A percentile compares a stretch with the other conserved stretches of the same genome.
phyloP scores from a whole-genome alignment of 2,888 invertebrate species.

The Mythimna ferrago region DNA sequence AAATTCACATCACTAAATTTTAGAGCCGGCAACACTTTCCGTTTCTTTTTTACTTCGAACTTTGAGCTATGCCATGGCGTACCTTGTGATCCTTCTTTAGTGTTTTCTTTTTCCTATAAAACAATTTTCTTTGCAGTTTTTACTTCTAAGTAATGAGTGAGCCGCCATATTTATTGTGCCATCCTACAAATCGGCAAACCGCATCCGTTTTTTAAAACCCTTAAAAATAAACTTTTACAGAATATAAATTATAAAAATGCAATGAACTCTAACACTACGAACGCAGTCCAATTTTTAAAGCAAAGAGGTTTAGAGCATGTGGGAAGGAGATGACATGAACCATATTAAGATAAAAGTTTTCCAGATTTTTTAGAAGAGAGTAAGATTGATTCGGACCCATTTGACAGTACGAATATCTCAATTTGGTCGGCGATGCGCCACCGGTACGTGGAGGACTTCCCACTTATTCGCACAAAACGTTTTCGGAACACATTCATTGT shows the following conservation, averaged over 20 bases:
- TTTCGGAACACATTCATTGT: too few species aligned
- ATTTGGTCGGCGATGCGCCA: too few species aligned
- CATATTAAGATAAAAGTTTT: not conserved
- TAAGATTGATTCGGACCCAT: too few species aligned
- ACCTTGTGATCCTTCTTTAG: too few species aligned
- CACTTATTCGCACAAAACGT: too few species aligned
- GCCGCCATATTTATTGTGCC: not conserved
- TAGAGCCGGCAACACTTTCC: too few species aligned
- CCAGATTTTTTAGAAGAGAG: too few species aligned
- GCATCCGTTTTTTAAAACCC: constrained; percentile 22
- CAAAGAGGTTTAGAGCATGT: constrained; percentile 27
- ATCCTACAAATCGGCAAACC: constrained; percentile 23
- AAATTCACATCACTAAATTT: too few species aligned
- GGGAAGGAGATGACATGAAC: constrained; percentile 15
- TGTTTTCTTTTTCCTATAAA: not conserved
- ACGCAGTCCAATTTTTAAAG: constrained; percentile 63
- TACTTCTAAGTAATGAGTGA: not conserved
- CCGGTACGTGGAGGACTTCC: too few species aligned
- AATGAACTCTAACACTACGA: constrained; percentile 58
- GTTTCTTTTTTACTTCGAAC: too few species aligned
- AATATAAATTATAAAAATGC: constrained; percentile 61
- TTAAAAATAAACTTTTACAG: constrained; percentile 43
- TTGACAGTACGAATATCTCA: too few species aligned
- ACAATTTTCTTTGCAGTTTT: not conserved
- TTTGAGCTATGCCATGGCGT: too few species aligned